Conservation (phyloP, 2,888 invertebrate species). For the Elmis aenea region DNA sequence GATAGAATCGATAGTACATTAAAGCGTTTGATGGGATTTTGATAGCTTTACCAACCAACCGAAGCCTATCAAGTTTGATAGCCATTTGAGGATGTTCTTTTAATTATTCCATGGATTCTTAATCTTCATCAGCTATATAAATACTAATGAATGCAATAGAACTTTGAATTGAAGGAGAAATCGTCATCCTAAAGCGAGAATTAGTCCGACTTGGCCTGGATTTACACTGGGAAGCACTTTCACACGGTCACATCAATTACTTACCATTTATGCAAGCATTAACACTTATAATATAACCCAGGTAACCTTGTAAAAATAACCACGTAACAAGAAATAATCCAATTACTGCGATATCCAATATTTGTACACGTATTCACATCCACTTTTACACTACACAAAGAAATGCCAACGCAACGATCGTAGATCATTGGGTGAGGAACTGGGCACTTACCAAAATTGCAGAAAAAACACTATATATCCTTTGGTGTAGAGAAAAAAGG, state of each 20-base stretch:
- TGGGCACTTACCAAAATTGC: slow-evolving; percentile 19
- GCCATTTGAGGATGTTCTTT: no score
- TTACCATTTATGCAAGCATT: slow-evolving; percentile 1
- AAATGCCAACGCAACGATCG: no score
- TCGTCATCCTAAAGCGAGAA: slow-evolving; percentile 25
- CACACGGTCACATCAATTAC: slow-evolving; percentile 27
- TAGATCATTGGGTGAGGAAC: no score
- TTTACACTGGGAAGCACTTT: slow-evolving; percentile 30
- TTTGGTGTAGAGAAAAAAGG: no score
- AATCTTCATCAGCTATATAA: no score
- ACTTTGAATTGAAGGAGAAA: slow-evolving; percentile 28
- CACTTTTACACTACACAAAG: slow-evolving; percentile 21
- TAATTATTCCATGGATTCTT: no score
- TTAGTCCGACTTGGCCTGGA: slow-evolving; percentile 24
- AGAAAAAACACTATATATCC: slow-evolving; percentile 1
- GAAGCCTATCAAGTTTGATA: no score
- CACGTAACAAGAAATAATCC: no score
- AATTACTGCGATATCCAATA: slow-evolving; percentile 5
- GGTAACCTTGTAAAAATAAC: background rate
- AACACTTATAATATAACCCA: background rate
- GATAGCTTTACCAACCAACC: no score
- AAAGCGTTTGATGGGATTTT: no score
- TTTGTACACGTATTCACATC: slow-evolving; percentile 5
- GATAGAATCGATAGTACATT: no score
- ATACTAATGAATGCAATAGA: no score